Percentiles rank a stretch among this genome's conserved stretches.
Evolutionary conservation across 2,888 invertebrate species (phyloP).

Genomic region (Agrochola circellaris): DNA sequence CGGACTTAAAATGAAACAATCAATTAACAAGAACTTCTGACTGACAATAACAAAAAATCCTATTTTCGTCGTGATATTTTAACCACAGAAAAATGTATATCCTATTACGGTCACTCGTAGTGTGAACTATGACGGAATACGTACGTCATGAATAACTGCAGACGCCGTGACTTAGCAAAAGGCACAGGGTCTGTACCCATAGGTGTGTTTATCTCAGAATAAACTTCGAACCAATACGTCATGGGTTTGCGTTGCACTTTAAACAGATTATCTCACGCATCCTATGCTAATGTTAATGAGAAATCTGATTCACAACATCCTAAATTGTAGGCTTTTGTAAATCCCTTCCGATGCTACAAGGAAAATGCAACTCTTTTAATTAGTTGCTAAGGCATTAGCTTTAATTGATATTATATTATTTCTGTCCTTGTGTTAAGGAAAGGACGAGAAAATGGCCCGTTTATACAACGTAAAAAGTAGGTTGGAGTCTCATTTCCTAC

Average conservation of each 20-base stretch:
- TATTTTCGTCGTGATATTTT: constrained; percentile 43
- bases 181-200: constrained; percentile 42
- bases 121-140: constrained; percentile 37
- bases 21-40: constrained; percentile 44
- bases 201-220: constrained; percentile 12
- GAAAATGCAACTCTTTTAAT: constrained; percentile 22
- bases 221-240: constrained; percentile 48
- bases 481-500: no score
- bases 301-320: constrained; percentile 48
- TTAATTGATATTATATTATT: neutral
- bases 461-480: no score
- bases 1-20: neutral
- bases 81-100: constrained; percentile 54
- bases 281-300: constrained; percentile 20
- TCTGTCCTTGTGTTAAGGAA: neutral
- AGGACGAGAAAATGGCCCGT: no score
- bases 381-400: neutral
- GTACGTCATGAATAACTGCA: constrained; percentile 48
- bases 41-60: constrained; percentile 22
- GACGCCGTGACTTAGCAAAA: constrained; percentile 32
- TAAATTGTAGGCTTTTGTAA: constrained; percentile 10
- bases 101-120: constrained; percentile 23
- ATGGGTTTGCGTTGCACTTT: constrained; percentile 60
- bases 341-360: constrained; percentile 8
- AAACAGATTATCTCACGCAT: constrained; percentile 27